Percentiles rank a stretch among this genome's conserved stretches.
Conservation (phyloP, 2,888 invertebrate species). For the Ecliptopera silaceata region DNA sequence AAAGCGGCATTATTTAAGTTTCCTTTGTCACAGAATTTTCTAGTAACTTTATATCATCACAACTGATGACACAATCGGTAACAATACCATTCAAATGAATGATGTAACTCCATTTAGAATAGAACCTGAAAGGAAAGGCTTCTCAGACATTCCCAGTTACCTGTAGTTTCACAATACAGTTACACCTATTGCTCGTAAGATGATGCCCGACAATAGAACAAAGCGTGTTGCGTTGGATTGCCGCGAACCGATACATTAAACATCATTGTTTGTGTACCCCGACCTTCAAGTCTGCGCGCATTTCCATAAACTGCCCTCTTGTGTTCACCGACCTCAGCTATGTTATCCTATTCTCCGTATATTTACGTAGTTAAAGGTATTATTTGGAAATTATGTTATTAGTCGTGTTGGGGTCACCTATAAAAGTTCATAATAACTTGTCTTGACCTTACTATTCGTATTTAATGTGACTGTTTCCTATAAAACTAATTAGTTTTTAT, state of each 20-base stretch:
- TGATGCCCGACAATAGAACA: constrained; percentile 65
- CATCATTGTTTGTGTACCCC: constrained; percentile 63
- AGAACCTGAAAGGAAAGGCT: not conserved
- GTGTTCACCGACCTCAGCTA: not conserved
- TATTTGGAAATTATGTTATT: too few relatives aligned
- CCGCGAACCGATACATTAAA: constrained; percentile 52
- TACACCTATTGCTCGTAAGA: not conserved
- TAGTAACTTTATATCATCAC: too few relatives aligned
- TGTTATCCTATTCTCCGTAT: not conserved
- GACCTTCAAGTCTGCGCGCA: constrained; percentile 45
- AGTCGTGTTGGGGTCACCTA: too few relatives aligned
- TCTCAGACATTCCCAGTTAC: constrained; percentile 1
- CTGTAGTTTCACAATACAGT: constrained; percentile 13
- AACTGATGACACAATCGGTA: too few relatives aligned
- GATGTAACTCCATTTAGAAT: not conserved
- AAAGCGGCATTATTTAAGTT: too few relatives aligned
- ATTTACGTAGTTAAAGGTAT: not conserved
- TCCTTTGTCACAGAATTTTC: too few relatives aligned
- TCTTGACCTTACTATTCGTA: too few relatives aligned
- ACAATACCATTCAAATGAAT: not conserved
- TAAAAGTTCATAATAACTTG: too few relatives aligned
- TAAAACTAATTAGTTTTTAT: constrained; percentile 22
- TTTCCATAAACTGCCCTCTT: constrained; percentile 15
- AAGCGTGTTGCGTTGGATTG: constrained; percentile 51
- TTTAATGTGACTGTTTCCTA: not conserved